Percentiles rank a stretch among this genome's conserved stretches.
phyloP scores from a whole-genome alignment of 2,797 vertebrate genomes.

The Myoxocephalus aenaeus region DNA sequence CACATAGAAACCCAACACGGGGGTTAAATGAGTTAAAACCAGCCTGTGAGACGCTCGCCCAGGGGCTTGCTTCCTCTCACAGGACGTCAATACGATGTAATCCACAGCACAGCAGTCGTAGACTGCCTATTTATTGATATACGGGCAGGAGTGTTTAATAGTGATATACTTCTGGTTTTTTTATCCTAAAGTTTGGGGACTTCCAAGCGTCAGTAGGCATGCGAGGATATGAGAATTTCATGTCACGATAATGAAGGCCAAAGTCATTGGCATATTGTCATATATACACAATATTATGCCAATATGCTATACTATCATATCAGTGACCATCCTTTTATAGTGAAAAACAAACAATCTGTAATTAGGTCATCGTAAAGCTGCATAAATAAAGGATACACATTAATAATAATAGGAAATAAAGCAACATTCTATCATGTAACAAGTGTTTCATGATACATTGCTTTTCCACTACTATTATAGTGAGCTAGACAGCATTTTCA shows the following conservation, averaged over 20 bases:
- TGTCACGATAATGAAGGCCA: too few relatives aligned
- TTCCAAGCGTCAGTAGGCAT: background rate
- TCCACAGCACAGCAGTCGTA: constrained; percentile 45
- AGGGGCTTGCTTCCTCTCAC: constrained; percentile 40
- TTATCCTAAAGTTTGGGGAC: background rate
- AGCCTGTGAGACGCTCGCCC: constrained; percentile 38
- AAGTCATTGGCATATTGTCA: too few relatives aligned
- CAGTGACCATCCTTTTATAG: background rate
- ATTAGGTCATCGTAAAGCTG: too few relatives aligned
- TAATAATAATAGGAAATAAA: too few relatives aligned
- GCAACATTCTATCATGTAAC: too few relatives aligned
- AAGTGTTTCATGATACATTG: too few relatives aligned
- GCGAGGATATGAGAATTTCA: background rate
- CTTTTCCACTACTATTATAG: too few relatives aligned
- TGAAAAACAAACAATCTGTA: too few relatives aligned
- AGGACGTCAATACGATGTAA: constrained; percentile 58
- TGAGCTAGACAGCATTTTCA: too few relatives aligned
- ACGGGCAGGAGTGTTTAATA: constrained; percentile 27
- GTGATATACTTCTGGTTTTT: constrained; percentile 5
- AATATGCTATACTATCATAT: background rate
- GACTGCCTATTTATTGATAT: constrained; percentile 41
- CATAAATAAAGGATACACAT: too few relatives aligned
- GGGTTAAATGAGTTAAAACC: constrained; percentile 60
- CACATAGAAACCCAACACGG: constrained; percentile 23
- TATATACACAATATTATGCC: background rate